Conservation (phyloP, 2,888 invertebrate genomes). For the Patella caerulea region DNA sequence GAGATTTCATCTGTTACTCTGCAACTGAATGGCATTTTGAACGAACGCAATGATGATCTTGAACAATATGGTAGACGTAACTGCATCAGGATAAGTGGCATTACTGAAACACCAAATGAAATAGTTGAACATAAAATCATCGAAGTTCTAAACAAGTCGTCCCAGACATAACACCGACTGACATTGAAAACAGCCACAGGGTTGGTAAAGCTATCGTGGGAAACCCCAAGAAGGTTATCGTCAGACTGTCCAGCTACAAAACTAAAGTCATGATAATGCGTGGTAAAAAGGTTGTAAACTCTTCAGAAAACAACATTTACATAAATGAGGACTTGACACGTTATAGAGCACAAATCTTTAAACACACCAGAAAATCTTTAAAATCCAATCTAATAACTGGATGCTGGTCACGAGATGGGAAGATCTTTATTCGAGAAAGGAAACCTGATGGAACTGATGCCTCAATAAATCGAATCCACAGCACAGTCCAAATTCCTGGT, state of each 20-base stretch:
- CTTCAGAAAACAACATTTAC: neutral
- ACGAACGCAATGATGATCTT: neutral
- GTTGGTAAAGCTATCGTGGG: neutral
- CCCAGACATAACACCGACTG: neutral
- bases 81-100: constrained; percentile 1
- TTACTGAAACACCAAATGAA: neutral
- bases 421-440: neutral
- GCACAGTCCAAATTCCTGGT: neutral
- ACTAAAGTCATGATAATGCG: neutral
- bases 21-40: too few relatives aligned
- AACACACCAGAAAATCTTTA: neutral
- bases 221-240: neutral
- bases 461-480: neutral
- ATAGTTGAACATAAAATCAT: neutral
- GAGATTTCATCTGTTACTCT: too few relatives aligned
- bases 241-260: neutral
- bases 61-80: constrained; percentile 6
- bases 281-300: neutral
- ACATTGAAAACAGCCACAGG: neutral
- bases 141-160: neutral
- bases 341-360: neutral
- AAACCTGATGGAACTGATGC: neutral
- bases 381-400: neutral
- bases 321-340: neutral
- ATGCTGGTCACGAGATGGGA: neutral